Evolutionary conservation across 2,888 invertebrate genomes (phyloP), one percentile per base, ranked within the genome.

Genomic region (Thelaira solivaga): DNA sequence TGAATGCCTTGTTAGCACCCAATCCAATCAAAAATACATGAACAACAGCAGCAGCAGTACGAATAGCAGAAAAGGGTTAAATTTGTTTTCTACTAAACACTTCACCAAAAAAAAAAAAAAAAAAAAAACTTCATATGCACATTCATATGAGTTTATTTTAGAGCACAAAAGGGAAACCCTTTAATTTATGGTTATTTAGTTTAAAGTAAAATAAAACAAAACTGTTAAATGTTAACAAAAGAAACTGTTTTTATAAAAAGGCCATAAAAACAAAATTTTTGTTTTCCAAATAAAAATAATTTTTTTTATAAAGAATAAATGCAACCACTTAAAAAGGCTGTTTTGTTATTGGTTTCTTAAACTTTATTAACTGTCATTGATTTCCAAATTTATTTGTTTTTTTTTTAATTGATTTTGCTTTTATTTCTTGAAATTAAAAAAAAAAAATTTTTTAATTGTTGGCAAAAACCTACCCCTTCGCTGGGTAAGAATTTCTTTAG

Each of bases 1-100:
- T 84, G 83, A 82, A 82, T 82, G 86, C 83, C 81, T 84, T 67
- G 69, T 68, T 75, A 78, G 78, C 78, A 78, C 78, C 78, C 78
- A 78, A 59, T 62, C 62, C 29, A 65, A 29, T 24, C 43, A 43
- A 11, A 8, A 59, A 51, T 61, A 41, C 20, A 20, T 1, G 13
- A 29, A 13, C 39, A 62, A 10, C 11, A 39, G 7, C 24, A 26
- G 16, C 24, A 4, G 20, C 39, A 36, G 18, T 6, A 59, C 10
- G 8, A 45, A 68, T 26, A 68, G 18, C 22, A 34, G 16, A 47
- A 76, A 76, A 71, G 72, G 76, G 72, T 77, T 77, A 72, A 76
- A 55, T 61, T 65, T 53, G 34, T 34, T 61, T 11, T 10, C 0
- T 34, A 4, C 13, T 41, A 7, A 24, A 71, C 22, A n/a, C n/a